These are phyloP conservation scores for Peromyscus polionotus DNA, from an alignment of 2,113 vertebrate species.

Conservation along the genomic window DNA sequence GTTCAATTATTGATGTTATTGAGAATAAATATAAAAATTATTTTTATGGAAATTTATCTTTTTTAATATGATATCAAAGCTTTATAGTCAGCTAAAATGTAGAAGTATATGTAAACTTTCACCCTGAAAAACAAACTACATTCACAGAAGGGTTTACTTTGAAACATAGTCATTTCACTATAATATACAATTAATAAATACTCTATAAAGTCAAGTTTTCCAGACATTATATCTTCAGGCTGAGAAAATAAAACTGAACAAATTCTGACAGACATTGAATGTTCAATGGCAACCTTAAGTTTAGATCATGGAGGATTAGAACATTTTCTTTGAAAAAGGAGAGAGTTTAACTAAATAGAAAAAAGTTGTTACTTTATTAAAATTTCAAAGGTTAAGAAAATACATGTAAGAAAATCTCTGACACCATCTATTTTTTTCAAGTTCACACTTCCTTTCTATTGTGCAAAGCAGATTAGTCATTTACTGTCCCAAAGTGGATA, in stretches of 20 bases:
- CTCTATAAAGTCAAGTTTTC: neutral
- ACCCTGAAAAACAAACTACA: neutral
- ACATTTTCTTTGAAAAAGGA: neutral
- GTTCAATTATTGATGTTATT: neutral
- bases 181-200: neutral
- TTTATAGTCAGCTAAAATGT: constrained; percentile 16
- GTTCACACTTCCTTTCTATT: constrained; percentile 27
- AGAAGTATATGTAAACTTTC: neutral
- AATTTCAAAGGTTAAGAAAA: neutral
- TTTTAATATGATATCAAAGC: neutral
- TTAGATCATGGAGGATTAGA: neutral
- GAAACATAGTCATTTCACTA: neutral
- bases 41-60: neutral
- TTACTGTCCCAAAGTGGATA: neutral
- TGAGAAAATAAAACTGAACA: neutral
- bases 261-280: neutral
- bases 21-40: neutral
- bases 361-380: neutral
- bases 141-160: neutral
- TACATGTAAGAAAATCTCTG: constrained; percentile 8
- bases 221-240: neutral
- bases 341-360: neutral
- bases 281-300: neutral
- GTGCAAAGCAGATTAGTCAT: neutral
- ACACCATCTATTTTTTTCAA: neutral